phyloP scores from a whole-genome alignment of 2,113 vertebrate species.

The Ceratotherium simum region DNA sequence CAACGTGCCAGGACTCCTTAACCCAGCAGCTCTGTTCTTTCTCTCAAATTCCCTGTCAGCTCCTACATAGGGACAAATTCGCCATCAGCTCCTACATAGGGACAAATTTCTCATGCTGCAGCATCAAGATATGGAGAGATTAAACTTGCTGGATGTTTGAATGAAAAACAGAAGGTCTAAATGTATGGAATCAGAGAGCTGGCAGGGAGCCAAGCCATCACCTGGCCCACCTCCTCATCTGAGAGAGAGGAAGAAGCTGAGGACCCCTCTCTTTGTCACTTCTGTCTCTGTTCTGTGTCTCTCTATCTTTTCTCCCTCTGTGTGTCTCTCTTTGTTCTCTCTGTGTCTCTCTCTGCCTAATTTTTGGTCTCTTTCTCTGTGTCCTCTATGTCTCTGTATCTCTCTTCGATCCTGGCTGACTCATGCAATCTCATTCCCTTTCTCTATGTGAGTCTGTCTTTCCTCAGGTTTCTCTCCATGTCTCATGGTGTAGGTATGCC shows the following conservation, averaged over 20 bases:
- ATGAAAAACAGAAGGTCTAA: constrained; percentile 64
- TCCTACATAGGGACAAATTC: not conserved
- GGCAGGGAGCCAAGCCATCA: constrained; percentile 20
- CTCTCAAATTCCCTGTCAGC: constrained; percentile 10
- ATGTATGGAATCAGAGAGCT: constrained; percentile 29
- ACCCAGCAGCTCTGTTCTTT: not conserved
- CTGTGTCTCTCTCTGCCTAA: not conserved
- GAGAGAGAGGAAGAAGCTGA: not conserved
- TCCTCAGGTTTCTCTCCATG: not conserved
- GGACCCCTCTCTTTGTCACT: not conserved
- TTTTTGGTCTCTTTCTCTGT: not conserved
- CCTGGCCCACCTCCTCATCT: not conserved
- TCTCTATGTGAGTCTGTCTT: not conserved
- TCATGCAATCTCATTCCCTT: not conserved
- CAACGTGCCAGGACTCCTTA: not conserved
- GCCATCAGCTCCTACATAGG: not conserved
- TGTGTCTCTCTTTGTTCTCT: not conserved
- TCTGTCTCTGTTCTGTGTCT: not conserved
- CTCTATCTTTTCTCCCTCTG: not conserved
- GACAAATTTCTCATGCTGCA: constrained; percentile 8
- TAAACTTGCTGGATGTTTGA: constrained; percentile 35
- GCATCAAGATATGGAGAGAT: not conserved
- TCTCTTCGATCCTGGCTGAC: not conserved
- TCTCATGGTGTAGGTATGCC: not conserved
- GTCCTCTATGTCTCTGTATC: not conserved